A percentile compares a stretch with the other conserved stretches of the same genome.
Evolutionary conservation across 2,888 invertebrate species (phyloP).

Genomic region (Epirrita christyi): DNA sequence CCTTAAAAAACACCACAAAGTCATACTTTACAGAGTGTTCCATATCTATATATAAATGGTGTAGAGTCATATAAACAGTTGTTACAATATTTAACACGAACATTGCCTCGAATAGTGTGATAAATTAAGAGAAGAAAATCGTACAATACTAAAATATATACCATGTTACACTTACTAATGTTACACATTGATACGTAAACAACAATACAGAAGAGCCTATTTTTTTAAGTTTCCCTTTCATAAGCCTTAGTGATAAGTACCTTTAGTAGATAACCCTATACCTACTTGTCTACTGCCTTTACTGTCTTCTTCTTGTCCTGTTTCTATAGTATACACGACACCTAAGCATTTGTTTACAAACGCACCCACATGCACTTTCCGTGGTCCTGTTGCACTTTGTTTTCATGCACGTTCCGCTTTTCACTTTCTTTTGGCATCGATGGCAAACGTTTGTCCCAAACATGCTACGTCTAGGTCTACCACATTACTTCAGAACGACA

Average conservation of each 20-base stretch:
- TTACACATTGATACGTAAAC: slow-evolving; percentile 76
- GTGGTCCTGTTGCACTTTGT: slow-evolving; percentile 73
- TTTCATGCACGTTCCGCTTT: slow-evolving; percentile 73
- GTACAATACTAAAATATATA: slow-evolving; percentile 75
- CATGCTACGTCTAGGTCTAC: slow-evolving; percentile 63
- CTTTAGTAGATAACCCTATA: slow-evolving; percentile 43
- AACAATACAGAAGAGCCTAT: slow-evolving; percentile 67
- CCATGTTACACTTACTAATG: slow-evolving; percentile 77
- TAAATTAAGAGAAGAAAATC: slow-evolving; percentile 75
- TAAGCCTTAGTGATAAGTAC: slow-evolving; percentile 57
- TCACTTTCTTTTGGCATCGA: slow-evolving; percentile 59
- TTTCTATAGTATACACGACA: slow-evolving; percentile 44
- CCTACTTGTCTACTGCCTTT: slow-evolving; percentile 39
- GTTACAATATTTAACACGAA: slow-evolving; percentile 57
- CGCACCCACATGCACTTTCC: slow-evolving; percentile 65
- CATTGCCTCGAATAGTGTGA: slow-evolving; percentile 72
- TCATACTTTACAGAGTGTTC: slow-evolving; percentile 46
- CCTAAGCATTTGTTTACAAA: slow-evolving; percentile 40
- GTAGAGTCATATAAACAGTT: slow-evolving; percentile 59
- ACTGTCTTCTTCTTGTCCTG: slow-evolving; percentile 46
- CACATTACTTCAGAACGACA: slow-evolving; percentile 71
- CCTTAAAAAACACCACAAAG: slow-evolving; percentile 58
- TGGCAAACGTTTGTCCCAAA: slow-evolving; percentile 52
- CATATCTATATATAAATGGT: slow-evolving; percentile 59
- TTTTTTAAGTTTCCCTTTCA: slow-evolving; percentile 74